Base-by-base conservation (phyloP, 2,888 invertebrate genomes). In the Mythimna loreyi region DNA sequence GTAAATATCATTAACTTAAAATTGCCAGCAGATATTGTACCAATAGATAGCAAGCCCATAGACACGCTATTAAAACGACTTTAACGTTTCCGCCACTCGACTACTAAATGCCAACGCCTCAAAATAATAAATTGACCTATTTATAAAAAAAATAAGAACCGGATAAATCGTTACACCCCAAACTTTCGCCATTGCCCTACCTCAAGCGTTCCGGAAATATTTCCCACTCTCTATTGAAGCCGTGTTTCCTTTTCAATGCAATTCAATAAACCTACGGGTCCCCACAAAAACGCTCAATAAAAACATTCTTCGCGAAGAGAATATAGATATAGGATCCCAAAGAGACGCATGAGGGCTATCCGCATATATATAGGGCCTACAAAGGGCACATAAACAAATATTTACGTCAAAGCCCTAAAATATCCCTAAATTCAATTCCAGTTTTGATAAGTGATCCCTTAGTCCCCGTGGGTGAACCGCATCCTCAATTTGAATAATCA, bases 401-500 rank as follows among this genome's bases (percentile, higher is more conserved):
- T 81, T 83, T 84, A 73, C 50, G 67, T 58, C 64, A 68, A 80
- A 78, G 56, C 61, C 62, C 67, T 67, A 61, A 76, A 65, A 85
- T 78, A 74, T 82, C 68, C 53, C 75, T 72, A 65, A 85, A 87
- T 87, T 87, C 86, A 87, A 89, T 90, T 89, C 71, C 78, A 84
- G 83, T 83, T 88, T 87, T 87, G 85, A 85, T 88, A 89, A 87
- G 87, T 84, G 87, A 84, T 82, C 83, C 82, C 72, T 75, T 80
- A 80, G 85, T 84, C 82, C 84, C 68, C 72, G 59, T 53, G 76
- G 83, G 82, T 69, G 43, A 57, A 76, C 78, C 82, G 72, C 67
- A 83, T 81, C 74, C 78, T 61, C 78, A 78, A 86, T 87, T 87
- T 89, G 88, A 90, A 89, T 89, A 88, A 86, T 86, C 84, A 83